Conservation (phyloP, 2,113 vertebrate genomes). For the Australoheros scitulus region DNA sequence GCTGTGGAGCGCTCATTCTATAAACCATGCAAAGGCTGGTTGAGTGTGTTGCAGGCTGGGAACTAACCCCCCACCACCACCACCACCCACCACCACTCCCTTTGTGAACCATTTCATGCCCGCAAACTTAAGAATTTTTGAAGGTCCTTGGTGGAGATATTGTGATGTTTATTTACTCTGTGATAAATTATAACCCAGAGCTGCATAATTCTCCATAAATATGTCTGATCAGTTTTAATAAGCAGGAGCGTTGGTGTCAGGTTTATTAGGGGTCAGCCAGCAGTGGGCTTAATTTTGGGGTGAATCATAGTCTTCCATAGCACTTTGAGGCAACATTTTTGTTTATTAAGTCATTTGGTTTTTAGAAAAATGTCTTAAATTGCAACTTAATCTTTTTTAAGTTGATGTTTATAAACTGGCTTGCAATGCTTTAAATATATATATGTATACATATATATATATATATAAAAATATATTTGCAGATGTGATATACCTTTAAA, state of each 20-base stretch:
- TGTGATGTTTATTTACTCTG: conserved; percentile 43
- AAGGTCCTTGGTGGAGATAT: conserved; percentile 36
- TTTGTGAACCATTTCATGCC: conserved; percentile 33
- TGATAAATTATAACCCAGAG: conserved; percentile 56
- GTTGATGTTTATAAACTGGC: conserved; percentile 70
- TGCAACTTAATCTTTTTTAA: conserved; percentile 60
- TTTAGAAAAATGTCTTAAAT: conserved; percentile 56
- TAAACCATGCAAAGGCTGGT: conserved; percentile 38
- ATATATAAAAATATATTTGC: conserved; percentile 63
- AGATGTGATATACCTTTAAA: conserved; percentile 76
- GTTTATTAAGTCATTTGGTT: conserved; percentile 56
- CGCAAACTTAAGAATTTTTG: conserved; percentile 23
- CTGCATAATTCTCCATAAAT: conserved; percentile 64
- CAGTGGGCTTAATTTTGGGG: conserved; percentile 59
- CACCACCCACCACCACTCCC: not conserved
- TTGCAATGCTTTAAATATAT: conserved; percentile 72
- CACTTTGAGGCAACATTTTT: conserved; percentile 72
- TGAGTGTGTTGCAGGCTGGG: conserved; percentile 6
- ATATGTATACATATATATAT: conserved; percentile 34
- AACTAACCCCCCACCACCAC: not conserved
- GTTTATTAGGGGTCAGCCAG: conserved; percentile 45
- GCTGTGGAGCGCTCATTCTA: conserved; percentile 21
- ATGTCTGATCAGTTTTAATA: conserved; percentile 66
- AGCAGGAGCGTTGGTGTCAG: conserved; percentile 36
- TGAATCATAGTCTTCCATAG: conserved; percentile 81